Evolutionary conservation across 2,113 vertebrate genomes (phyloP).

Genomic region (Crotalus helleri): DNA sequence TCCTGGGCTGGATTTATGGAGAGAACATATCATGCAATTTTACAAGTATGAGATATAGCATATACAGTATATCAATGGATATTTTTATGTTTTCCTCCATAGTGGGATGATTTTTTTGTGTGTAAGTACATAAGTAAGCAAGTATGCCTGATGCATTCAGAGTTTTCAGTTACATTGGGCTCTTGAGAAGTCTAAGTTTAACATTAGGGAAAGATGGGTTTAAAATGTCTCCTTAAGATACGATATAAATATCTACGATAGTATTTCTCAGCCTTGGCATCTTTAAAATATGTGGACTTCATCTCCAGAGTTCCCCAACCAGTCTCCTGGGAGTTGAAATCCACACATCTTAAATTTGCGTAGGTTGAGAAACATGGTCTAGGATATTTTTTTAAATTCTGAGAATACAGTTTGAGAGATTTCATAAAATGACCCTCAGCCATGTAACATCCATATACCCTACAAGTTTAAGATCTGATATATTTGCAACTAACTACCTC

Average conservation of each 20-base stretch:
- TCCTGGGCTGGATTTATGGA: slow-evolving; percentile 90
- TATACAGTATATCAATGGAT: neutral
- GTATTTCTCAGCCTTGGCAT: too few relatives aligned
- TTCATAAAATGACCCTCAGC: neutral
- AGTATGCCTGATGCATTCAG: neutral
- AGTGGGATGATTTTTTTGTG: neutral
- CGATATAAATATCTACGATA: neutral
- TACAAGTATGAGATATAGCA: slow-evolving; percentile 79
- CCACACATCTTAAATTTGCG: too few relatives aligned
- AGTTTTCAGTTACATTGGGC: neutral
- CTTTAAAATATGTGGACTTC: too few relatives aligned
- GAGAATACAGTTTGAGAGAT: neutral
- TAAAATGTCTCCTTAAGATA: neutral
- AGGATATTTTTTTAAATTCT: too few relatives aligned
- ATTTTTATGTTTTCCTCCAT: neutral
- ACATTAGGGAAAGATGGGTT: neutral
- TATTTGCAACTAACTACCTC: too few relatives aligned
- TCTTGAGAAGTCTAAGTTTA: neutral
- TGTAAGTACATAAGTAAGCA: neutral
- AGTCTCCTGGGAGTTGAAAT: too few relatives aligned
- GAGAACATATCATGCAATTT: slow-evolving; percentile 81
- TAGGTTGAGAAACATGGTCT: too few relatives aligned
- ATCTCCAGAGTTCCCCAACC: too few relatives aligned
- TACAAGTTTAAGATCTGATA: too few relatives aligned
- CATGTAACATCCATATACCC: too few relatives aligned